phyloP scores from a whole-genome alignment of 2,797 vertebrate genomes.

The Clamator glandarius region DNA sequence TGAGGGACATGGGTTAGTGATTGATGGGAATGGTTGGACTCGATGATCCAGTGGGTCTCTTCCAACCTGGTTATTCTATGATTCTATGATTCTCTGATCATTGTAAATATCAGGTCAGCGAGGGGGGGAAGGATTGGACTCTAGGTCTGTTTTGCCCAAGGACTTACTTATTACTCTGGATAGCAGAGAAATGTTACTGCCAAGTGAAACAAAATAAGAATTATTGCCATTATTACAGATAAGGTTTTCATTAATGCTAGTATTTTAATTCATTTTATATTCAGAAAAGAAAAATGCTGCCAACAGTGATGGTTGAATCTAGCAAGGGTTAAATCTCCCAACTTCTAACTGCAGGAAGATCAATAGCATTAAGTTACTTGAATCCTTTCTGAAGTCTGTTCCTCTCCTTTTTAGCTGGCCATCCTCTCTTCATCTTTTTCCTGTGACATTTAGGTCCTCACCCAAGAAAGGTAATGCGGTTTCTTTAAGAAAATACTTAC shows the following conservation, averaged over 20 bases:
- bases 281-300: not conserved
- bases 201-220: not conserved
- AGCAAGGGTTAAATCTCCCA: slow-evolving; percentile 70
- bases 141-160: not conserved
- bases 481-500: slow-evolving; percentile 99
- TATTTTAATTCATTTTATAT: not conserved
- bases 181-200: not conserved
- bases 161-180: not conserved
- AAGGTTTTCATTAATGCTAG: not conserved
- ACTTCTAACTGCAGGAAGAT: slow-evolving; percentile 69
- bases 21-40: too few relatives aligned
- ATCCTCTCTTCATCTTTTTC: slow-evolving; percentile 62
- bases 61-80: too few relatives aligned
- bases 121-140: not conserved
- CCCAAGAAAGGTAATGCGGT: slow-evolving; percentile 82
- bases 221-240: not conserved
- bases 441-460: slow-evolving; percentile 76
- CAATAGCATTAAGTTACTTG: slow-evolving; percentile 65
- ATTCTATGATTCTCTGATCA: not conserved
- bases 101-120: not conserved
- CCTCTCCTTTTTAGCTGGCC: slow-evolving; percentile 57
- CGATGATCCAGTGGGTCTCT: too few relatives aligned
- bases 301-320: not conserved
- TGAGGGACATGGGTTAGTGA: too few relatives aligned
- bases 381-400: slow-evolving; percentile 69